These are phyloP conservation scores for Chelmon rostratus DNA, from an alignment of 2,797 vertebrate genomes.

Conservation along the genomic window DNA sequence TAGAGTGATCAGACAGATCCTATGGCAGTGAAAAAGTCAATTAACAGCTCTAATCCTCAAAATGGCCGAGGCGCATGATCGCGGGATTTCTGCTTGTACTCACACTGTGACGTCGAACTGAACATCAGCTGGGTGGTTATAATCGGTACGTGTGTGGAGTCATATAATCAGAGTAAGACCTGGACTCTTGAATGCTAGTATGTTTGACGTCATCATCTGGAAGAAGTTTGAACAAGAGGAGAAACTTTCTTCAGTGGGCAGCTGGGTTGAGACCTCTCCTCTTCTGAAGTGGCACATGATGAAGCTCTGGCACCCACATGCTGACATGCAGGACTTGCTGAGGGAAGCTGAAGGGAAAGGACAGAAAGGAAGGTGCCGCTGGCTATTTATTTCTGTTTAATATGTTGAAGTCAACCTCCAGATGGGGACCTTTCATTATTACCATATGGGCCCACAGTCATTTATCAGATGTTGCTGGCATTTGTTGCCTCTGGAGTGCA, in stretches of 20 bases:
- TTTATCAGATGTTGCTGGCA: constrained; percentile 53
- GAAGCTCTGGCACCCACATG: constrained; percentile 3
- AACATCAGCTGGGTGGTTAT: background rate
- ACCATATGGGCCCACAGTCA: constrained; percentile 66
- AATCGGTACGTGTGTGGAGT: background rate
- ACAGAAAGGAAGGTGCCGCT: constrained; percentile 42
- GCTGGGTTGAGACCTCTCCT: constrained; percentile 21
- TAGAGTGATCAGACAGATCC: constrained; percentile 45
- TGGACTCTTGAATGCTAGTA: background rate
- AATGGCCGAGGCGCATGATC: constrained; percentile 29
- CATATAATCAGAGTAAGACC: background rate
- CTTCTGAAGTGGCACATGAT: constrained; percentile 23
- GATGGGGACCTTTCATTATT: constrained; percentile 64
- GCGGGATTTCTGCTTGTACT: constrained; percentile 39
- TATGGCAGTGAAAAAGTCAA: constrained; percentile 38
- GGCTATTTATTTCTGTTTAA: constrained; percentile 68
- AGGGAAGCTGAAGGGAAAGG: constrained; percentile 39
- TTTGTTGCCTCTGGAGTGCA: constrained; percentile 41
- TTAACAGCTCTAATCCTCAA: constrained; percentile 46
- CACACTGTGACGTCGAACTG: constrained; percentile 14
- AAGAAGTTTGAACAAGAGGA: background rate
- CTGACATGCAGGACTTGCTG: constrained; percentile 39
- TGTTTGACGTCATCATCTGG: constrained; percentile 6
- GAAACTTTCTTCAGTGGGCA: constrained; percentile 19
- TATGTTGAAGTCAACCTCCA: constrained; percentile 63